Conservation (phyloP, 35 echinoderm and acorn worm species). For the Ptychodera flava region DNA sequence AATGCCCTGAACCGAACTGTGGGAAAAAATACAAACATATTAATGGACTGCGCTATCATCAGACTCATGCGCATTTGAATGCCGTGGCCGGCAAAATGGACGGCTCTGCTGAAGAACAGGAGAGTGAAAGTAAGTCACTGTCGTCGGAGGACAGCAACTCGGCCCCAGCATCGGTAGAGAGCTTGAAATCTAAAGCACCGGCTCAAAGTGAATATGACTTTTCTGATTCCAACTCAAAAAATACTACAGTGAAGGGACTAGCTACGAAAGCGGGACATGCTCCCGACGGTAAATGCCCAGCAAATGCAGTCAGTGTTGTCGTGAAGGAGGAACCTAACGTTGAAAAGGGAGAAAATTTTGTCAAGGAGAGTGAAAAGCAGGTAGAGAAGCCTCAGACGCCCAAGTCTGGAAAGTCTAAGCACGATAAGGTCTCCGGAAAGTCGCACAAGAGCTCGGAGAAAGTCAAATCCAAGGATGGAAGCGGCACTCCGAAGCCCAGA, state of each 20-base stretch:
- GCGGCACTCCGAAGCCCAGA: neutral
- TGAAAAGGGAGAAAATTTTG: neutral
- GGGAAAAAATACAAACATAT: slow-evolving; percentile 99
- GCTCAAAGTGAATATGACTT: neutral
- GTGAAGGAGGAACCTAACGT: neutral
- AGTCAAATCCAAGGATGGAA: neutral
- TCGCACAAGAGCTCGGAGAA: neutral
- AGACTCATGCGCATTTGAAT: slow-evolving; percentile 78
- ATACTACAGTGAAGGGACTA: neutral
- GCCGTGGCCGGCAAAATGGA: slow-evolving; percentile 8
- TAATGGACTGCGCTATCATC: slow-evolving; percentile 92
- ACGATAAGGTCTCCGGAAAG: neutral
- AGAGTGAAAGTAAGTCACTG: neutral
- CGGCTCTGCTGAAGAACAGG: neutral
- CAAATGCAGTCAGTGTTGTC: neutral
- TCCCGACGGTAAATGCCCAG: neutral
- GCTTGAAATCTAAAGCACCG: neutral
- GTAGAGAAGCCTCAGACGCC: neutral
- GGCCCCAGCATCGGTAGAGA: neutral
- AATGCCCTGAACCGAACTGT: slow-evolving; percentile 97
- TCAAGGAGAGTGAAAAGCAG: neutral
- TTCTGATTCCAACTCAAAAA: neutral
- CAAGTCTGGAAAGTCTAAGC: neutral
- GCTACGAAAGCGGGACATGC: neutral
- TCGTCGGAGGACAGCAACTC: neutral